phyloP scores from a whole-genome alignment of 2,113 vertebrate genomes.

The Cisticola juncidis region DNA sequence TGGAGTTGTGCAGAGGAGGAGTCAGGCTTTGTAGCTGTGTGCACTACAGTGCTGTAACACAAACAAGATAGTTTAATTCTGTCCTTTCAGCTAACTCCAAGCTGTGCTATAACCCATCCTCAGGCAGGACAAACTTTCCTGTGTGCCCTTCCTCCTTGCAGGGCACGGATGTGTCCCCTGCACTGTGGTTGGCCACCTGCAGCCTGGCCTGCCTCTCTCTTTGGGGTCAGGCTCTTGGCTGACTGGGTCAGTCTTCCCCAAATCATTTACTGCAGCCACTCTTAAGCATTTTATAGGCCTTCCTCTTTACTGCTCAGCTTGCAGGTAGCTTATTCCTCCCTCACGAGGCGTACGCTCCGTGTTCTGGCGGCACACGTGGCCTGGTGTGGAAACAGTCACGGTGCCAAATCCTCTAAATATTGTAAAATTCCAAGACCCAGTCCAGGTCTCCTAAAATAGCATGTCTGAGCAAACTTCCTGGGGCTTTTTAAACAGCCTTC shows the following conservation, averaged over 20 bases:
- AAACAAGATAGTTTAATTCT: not conserved
- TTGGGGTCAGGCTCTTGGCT: not conserved
- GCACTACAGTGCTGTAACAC: not conserved
- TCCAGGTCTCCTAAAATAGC: conserved; percentile 72
- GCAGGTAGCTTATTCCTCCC: not conserved
- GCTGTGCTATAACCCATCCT: not conserved
- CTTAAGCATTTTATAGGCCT: not conserved
- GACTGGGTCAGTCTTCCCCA: not conserved
- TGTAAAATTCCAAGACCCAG: conserved; percentile 68
- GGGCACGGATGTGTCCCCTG: not conserved
- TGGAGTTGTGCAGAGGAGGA: not conserved
- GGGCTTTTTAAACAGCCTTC: conserved; percentile 48
- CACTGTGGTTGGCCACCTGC: not conserved
- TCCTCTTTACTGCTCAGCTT: not conserved
- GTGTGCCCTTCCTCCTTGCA: not conserved
- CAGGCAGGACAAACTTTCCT: not conserved
- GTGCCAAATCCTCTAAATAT: conserved; percentile 60
- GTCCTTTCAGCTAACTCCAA: not conserved
- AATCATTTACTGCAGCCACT: not conserved
- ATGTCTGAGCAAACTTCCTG: conserved; percentile 69
- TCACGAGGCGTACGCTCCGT: rapidly evolving
- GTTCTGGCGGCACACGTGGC: not conserved
- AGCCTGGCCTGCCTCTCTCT: not conserved
- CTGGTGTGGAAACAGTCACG: not conserved
- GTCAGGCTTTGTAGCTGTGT: not conserved